Conservation (phyloP, 2,888 invertebrate genomes). For the Chrysolina americana region DNA sequence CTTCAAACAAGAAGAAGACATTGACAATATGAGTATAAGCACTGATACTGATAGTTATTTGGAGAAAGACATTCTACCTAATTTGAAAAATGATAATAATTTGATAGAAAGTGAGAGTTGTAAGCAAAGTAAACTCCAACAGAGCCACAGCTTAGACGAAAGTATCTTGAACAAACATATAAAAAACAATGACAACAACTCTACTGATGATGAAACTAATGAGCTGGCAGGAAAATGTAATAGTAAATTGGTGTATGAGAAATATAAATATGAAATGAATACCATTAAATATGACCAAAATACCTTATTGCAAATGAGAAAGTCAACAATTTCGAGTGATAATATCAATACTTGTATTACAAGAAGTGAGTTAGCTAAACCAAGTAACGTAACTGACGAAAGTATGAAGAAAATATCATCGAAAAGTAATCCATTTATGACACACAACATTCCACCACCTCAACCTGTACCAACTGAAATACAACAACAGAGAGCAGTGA, state of each 20-base stretch:
- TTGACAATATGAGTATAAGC: constrained; percentile 63
- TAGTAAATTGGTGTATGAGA: constrained; percentile 57
- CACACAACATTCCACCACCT: constrained; percentile 70
- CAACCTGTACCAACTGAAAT: constrained; percentile 87
- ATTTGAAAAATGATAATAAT: constrained; percentile 66
- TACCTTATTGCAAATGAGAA: constrained; percentile 67
- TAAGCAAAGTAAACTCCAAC: constrained; percentile 62
- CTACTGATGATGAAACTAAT: constrained; percentile 67
- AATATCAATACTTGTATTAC: constrained; percentile 55
- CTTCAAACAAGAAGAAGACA: constrained; percentile 70
- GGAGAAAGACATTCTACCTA: constrained; percentile 65
- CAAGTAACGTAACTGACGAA: constrained; percentile 61
- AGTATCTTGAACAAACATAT: constrained; percentile 41
- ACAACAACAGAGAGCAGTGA: constrained; percentile 85
- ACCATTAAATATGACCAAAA: constrained; percentile 67
- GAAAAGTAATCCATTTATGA: constrained; percentile 64
- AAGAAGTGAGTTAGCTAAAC: constrained; percentile 57
- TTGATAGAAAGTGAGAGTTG: constrained; percentile 61
- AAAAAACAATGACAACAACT: constrained; percentile 52
- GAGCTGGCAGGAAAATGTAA: constrained; percentile 63
- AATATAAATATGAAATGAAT: constrained; percentile 65
- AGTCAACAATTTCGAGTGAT: constrained; percentile 61
- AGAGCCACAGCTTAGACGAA: constrained; percentile 55
- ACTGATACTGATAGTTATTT: constrained; percentile 68
- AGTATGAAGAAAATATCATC: constrained; percentile 55